Conservation (phyloP, 2,888 invertebrate species). For the Drosophila anomelani region DNA sequence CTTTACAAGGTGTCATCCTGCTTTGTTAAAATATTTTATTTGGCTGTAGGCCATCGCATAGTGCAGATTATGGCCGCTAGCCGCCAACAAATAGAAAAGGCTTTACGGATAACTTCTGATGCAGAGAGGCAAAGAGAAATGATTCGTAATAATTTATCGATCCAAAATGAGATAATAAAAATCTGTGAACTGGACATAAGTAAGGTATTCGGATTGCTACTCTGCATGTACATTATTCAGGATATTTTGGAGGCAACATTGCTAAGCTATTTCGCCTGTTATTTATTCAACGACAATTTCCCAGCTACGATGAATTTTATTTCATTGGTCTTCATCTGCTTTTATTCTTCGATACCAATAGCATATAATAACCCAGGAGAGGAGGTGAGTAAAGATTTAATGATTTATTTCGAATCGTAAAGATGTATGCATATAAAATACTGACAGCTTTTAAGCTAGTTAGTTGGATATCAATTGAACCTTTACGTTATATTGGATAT, state of each 20-base stretch:
- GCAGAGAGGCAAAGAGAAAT: not conserved
- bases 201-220: not conserved
- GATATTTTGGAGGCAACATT: not conserved
- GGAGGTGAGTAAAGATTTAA: not conserved
- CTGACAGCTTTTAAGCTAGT: not conserved
- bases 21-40: not conserved
- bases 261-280: not conserved
- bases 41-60: not conserved
- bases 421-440: not conserved
- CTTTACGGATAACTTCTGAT: too few species aligned
- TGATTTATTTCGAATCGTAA: not conserved
- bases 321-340: not conserved
- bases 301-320: fast-evolving
- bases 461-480: not conserved
- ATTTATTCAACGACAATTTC: fast-evolving
- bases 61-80: not conserved
- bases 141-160: not conserved
- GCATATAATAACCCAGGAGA: not conserved
- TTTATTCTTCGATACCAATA: not conserved
- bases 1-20: not conserved
- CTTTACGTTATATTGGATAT: too few species aligned
- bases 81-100: not conserved
- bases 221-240: not conserved
- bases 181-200: not conserved
- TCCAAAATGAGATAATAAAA: not conserved